Base-by-base conservation (phyloP, 2,888 invertebrate species). In the Latrodectus elegans region DNA sequence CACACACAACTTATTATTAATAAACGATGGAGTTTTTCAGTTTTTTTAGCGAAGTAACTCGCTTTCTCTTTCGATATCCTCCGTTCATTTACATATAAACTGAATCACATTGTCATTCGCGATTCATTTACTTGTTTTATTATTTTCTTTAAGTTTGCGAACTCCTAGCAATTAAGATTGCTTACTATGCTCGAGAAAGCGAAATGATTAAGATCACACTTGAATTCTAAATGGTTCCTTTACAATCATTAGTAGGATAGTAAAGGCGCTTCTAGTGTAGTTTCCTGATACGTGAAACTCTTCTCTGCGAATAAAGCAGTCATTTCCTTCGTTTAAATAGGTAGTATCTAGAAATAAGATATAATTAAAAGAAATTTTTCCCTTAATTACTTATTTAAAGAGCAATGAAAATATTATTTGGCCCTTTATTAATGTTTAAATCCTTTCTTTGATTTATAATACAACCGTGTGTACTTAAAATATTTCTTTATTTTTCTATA, bases 71-170 rank as follows among this genome's bases (percentile, higher is more conserved):
- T 38, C 38, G 38, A 38, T 38, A 38, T 38, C 38, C 38, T 6
- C n/a, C 12, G 60, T 60, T 60, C 60, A 60, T 60, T 60, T 60
- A 60, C 60, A 60, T 60, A 60, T 60, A 60, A 60, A 60, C 60
- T 60, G 60, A 60, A 60, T 60, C 60, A 60, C 60, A 15, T 60
- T 60, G 60, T 60, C 60, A 60, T 60, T 60, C 60, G 60, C 60
- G n/a, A 60, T 60, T 60, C 60, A 60, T 60, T 60, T 60, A 60
- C 60, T 60, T 60, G 60, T 60, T 60, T 60, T 60, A 60, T 60
- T 60, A 60, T n/a, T 60, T 60, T 60, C 14, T 60, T 60, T 10
- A 60, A 60, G 60, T 60, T 60, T 60, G 60, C 60, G 60, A 60
- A 60, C 60, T 60, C 60, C n/a, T 11, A 60, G 60, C 14, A 60